These are phyloP conservation scores for Agapornis canus DNA, from an alignment of 2,797 vertebrate genomes.

Conservation along the genomic window DNA sequence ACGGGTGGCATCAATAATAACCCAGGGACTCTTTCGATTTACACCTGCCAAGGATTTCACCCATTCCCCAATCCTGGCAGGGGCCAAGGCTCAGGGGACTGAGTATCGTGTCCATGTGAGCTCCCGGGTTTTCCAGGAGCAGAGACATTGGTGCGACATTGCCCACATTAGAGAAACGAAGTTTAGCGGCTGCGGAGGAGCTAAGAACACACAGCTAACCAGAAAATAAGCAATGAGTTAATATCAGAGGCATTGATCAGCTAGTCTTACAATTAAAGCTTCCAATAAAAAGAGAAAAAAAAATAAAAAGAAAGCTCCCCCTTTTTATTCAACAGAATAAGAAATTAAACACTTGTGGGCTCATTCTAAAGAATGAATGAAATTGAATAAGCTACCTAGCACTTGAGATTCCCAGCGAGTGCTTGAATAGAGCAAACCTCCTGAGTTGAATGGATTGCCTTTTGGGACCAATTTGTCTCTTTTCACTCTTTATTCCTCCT, in stretches of 20 bases:
- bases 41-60: constrained; percentile 47
- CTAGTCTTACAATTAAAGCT: constrained; percentile 90
- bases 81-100: neutral
- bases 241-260: constrained; percentile 87
- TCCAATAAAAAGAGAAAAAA: constrained; percentile 74
- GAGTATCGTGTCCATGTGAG: fast-evolving
- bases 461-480: constrained; percentile 99
- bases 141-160: neutral
- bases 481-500: constrained; percentile 97
- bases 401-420: constrained; percentile 97
- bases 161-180: neutral
- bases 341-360: constrained; percentile 99
- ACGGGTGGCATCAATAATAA: constrained; percentile 2
- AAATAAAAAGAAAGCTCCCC: constrained; percentile 70
- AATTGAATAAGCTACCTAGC: constrained; percentile 99
- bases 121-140: neutral
- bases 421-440: constrained; percentile 98
- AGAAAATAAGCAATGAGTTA: constrained; percentile 83
- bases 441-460: constrained; percentile 99
- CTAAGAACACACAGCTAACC: constrained; percentile 44
- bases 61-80: neutral
- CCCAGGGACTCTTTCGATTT: neutral
- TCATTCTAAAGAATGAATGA: constrained; percentile 94
- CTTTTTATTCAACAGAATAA: constrained; percentile 84
- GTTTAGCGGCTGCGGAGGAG: constrained; percentile 16